Conservation (phyloP, 2,888 invertebrate species). For the Mythimna ferrago region DNA sequence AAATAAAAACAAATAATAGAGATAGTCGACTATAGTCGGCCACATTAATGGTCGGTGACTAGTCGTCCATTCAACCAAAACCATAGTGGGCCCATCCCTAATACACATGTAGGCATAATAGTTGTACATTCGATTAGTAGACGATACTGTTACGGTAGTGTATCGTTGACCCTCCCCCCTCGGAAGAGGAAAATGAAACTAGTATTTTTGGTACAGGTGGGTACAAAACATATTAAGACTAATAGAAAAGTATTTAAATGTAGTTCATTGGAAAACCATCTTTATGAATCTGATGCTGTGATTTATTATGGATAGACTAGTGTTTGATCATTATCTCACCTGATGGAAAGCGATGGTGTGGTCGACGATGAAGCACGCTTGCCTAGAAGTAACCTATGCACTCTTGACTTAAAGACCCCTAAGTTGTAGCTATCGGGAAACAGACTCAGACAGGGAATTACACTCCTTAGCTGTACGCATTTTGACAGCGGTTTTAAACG, state of each 20-base stretch:
- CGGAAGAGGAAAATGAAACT: no score
- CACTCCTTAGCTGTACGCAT: no score
- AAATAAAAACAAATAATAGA: not conserved
- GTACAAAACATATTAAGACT: slow-evolving; percentile 2
- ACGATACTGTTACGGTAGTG: slow-evolving; percentile 59
- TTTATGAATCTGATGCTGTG: no score
- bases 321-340: no score
- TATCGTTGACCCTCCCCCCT: slow-evolving; percentile 26
- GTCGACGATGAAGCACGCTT: no score
- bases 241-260: not conserved
- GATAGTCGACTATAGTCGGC: not conserved
- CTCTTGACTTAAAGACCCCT: no score
- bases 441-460: no score
- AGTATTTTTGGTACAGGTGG: slow-evolving; percentile 21
- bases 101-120: slow-evolving; percentile 29
- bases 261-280: no score
- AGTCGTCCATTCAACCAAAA: not conserved
- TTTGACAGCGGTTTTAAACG: not conserved
- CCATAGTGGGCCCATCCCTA: not conserved
- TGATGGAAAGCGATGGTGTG: no score
- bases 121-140: slow-evolving; percentile 71
- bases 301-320: no score
- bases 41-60: not conserved
- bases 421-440: no score
- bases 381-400: no score